A percentile compares a stretch with the other conserved stretches of the same genome.
phyloP scores from a whole-genome alignment of 2,888 invertebrate genomes.

The Dicyrtoma fusca region DNA sequence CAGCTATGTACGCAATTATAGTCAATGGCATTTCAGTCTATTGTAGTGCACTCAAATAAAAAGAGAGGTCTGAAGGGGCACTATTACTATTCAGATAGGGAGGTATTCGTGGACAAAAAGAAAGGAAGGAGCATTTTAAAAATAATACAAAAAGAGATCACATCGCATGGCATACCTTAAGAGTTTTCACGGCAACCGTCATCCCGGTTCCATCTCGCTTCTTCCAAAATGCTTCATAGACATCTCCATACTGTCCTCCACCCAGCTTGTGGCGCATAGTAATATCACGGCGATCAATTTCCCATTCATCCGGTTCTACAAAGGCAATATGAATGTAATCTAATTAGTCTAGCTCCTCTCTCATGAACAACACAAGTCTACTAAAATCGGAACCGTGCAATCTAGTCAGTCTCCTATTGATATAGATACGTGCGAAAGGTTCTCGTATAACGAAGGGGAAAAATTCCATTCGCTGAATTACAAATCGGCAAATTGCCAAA shows the following conservation, averaged over 20 bases:
- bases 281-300: slow-evolving; percentile 96
- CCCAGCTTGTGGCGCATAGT: slow-evolving; percentile 97
- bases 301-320: slow-evolving; percentile 90
- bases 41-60: no score
- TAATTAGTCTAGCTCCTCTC: background rate
- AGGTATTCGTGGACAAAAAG: no score
- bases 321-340: background rate
- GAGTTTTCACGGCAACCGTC: slow-evolving; percentile 97
- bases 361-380: background rate
- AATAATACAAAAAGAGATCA: background rate
- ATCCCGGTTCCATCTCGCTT: slow-evolving; percentile 72
- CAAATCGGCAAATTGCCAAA: background rate
- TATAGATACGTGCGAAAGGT: no score
- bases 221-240: slow-evolving; percentile 78
- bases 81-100: no score
- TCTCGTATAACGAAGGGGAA: background rate
- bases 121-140: background rate
- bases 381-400: background rate
- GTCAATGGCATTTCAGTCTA: no score
- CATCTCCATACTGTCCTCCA: slow-evolving; percentile 76
- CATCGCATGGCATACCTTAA: slow-evolving; percentile 67
- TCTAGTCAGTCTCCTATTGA: background rate
- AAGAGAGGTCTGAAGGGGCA: no score
- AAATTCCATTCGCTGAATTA: background rate
- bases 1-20: no score